Conservation (phyloP, 2,888 invertebrate genomes). For the Drymonia ruficornis region DNA sequence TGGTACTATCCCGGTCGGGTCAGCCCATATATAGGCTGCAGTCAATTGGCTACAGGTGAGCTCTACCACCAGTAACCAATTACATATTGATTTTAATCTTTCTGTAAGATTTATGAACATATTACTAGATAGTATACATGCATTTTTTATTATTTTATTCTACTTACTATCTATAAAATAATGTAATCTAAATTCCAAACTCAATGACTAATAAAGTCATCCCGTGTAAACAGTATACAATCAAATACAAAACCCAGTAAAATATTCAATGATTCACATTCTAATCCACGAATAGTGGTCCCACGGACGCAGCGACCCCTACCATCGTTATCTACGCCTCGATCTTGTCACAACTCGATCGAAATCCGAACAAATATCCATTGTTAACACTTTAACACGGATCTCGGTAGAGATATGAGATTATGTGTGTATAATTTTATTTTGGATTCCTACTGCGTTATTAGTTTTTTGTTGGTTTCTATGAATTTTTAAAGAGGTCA, state of each 20-base stretch:
- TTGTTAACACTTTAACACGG: conserved; percentile 73
- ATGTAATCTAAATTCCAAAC: conserved; percentile 34
- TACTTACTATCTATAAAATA: not conserved
- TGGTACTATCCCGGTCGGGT: too few relatives aligned
- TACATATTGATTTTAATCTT: too few relatives aligned
- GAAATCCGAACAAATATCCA: conserved; percentile 52
- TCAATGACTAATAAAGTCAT: conserved; percentile 37
- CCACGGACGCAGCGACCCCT: not conserved
- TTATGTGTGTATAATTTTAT: conserved; percentile 60
- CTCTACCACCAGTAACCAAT: too few relatives aligned
- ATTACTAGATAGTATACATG: too few relatives aligned
- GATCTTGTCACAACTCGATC: conserved; percentile 43
- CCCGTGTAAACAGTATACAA: conserved; percentile 30
- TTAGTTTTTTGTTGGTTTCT: conserved; percentile 33
- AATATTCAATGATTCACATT: conserved; percentile 37
- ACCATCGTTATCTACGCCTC: conserved; percentile 28
- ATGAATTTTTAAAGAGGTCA: conserved; percentile 24
- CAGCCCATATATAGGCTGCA: too few relatives aligned
- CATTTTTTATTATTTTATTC: too few relatives aligned
- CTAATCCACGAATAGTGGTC: conserved; percentile 24
- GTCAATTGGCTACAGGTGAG: too few relatives aligned
- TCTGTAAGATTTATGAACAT: too few relatives aligned
- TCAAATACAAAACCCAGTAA: conserved; percentile 31
- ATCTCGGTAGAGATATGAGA: conserved; percentile 53
- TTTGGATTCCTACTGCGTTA: conserved; percentile 59